Conservation (phyloP, 1,140 invertebrate genomes). For the Bombus soroeensis region DNA sequence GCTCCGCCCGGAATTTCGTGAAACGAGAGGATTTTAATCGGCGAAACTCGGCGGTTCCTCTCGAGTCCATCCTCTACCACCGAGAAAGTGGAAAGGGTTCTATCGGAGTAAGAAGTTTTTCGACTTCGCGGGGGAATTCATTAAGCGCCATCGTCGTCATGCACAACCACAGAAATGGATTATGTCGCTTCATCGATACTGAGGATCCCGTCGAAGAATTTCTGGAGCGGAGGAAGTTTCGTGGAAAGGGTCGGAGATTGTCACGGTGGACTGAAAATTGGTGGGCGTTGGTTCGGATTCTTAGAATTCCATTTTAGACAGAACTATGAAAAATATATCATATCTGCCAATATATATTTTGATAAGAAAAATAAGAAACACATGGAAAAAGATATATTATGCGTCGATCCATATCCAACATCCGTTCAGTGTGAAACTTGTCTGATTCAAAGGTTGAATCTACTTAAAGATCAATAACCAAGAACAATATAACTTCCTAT, state of each 20-base stretch:
- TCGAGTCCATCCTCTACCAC: not conserved
- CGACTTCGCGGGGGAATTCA: constrained; percentile 31
- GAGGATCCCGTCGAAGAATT: not conserved
- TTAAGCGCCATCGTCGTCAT: constrained; percentile 13
- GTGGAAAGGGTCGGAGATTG: not conserved
- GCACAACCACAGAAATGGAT: constrained; percentile 12
- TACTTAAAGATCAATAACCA: not conserved
- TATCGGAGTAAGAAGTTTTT: constrained; percentile 5
- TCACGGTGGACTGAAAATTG: not conserved
- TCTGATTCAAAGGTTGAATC: not conserved
- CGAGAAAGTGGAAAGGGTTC: too few relatives aligned
- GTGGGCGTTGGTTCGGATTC: not conserved
- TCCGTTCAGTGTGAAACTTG: not conserved
- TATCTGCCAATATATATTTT: not conserved
- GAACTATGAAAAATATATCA: not conserved
- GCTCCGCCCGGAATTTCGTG: constrained; percentile 24
- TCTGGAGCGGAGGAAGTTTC: not conserved
- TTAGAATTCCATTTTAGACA: not conserved
- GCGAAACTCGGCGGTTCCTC: not conserved
- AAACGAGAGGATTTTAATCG: constrained; percentile 48
- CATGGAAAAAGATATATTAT: not conserved
- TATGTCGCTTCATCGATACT: constrained; percentile 22
- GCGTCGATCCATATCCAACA: not conserved
- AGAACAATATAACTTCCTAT: not conserved
- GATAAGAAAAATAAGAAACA: not conserved